Evolutionary conservation across 1,140 invertebrate species (phyloP).

Genomic region (Eulimnadia texana): DNA sequence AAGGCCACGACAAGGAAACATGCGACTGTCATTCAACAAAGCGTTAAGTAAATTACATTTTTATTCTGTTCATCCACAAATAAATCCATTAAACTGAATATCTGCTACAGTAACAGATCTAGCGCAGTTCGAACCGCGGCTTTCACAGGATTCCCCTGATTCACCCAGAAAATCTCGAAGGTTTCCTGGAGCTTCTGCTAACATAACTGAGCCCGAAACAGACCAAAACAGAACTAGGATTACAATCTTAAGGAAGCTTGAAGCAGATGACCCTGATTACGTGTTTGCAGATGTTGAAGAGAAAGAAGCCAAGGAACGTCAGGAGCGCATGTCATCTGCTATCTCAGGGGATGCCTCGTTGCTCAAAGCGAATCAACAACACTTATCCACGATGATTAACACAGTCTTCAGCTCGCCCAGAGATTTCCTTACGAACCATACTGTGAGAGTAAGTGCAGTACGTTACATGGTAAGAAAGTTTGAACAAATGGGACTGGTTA

Average conservation of each 20-base stretch:
- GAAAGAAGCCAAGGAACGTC: not conserved
- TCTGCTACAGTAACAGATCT: not conserved
- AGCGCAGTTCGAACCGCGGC: too few relatives aligned
- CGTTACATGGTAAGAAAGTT: slow-evolving; percentile 13
- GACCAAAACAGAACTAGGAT: not conserved
- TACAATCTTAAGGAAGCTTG: not conserved
- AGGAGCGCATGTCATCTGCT: not conserved
- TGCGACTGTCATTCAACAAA: not conserved
- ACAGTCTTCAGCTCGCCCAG: slow-evolving; percentile 8
- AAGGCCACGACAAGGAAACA: not conserved
- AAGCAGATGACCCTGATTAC: not conserved
- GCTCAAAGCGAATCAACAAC: slow-evolving; percentile 9
- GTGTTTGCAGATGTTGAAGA: not conserved
- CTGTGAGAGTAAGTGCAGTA: slow-evolving; percentile 7
- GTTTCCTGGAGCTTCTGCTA: not conserved
- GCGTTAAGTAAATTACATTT: not conserved
- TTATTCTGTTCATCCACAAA: not conserved
- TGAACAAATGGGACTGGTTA: slow-evolving; percentile 13
- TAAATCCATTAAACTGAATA: not conserved
- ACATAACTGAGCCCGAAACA: too few relatives aligned
- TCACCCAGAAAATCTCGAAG: not conserved
- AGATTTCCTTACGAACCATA: slow-evolving; percentile 12
- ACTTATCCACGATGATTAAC: slow-evolving; percentile 9
- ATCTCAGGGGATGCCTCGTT: not conserved
- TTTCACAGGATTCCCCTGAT: too few relatives aligned